Evolutionary conservation across 2,888 invertebrate species (phyloP), one percentile per base, ranked within the genome.

Genomic region (Drosophila peninsularis): DNA sequence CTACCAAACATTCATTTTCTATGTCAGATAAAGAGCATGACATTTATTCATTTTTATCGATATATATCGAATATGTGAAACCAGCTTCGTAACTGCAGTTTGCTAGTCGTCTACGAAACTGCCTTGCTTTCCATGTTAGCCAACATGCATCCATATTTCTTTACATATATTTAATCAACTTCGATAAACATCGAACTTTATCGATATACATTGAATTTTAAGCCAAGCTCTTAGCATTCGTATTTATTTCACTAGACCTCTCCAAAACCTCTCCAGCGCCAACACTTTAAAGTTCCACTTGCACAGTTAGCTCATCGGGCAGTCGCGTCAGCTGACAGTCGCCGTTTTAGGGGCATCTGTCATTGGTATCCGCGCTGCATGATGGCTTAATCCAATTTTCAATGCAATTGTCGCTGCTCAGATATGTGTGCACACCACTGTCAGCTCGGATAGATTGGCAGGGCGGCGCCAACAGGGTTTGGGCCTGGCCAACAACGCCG

Each of bases 341-440:
- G 36, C 17, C n/a, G 41, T 44, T 77, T 67, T 49, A 14, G 50
- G 39, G 78, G 63, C 78, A 78, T 57, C 74, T 83, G 84, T 66
- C 87, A 67, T 55, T 87, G 70, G 71, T 69, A 70, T 75, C 60
- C 67, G 58, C 55, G 49, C 63, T 50, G 62, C 70, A 66, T 69
- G 83, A 75, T 78, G 75, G 69, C 71, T 83, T 86, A 71, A 83
- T 88, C 88, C 88, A 82, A 83, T 88, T 83, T 83, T 64, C 81
- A 62, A 75, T 88, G 87, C 87, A 86, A 83, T 88, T 88, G 88
- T 88, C 86, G 69, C 65, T 47, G 57, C 80, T 62, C 65, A 79
- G 74, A 76, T 60, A 67, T 85, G 72, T 85, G 72, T 39, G 49
- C 65, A 11, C n/a, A 30, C n/a, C 3, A 34, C 34, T 49, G 39